A percentile compares a stretch with the other conserved stretches of the same genome.
These are phyloP conservation scores for Standfussiana lucernea DNA, from an alignment of 2,888 invertebrate species.

Conservation along the genomic window DNA sequence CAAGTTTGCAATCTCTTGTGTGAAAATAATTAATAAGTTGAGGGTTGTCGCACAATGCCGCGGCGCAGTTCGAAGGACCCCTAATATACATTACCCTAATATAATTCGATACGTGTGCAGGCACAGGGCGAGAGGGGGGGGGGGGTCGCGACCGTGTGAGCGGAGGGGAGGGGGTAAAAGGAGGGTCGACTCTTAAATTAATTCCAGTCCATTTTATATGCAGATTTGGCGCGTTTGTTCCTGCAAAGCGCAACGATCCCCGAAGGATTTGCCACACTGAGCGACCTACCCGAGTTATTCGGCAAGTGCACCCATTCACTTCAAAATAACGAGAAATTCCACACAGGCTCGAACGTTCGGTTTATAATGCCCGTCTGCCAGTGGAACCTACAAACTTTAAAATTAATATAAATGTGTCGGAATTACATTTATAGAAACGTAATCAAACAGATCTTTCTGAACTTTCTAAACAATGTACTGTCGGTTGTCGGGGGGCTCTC, in stretches of 20 bases:
- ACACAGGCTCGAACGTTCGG: neutral
- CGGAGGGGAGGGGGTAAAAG: neutral
- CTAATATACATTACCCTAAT: conserved; percentile 69
- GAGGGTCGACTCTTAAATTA: conserved; percentile 46
- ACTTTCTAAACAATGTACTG: conserved; percentile 52
- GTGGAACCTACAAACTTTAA: neutral
- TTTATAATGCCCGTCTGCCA: neutral
- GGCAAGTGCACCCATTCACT: conserved; percentile 16
- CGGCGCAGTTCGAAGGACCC: conserved; percentile 47
- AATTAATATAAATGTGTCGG: conserved; percentile 5
- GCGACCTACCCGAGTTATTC: neutral
- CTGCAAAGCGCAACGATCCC: conserved; percentile 53
- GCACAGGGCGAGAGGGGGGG: conserved; percentile 15
- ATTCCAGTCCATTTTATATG: conserved; percentile 64
- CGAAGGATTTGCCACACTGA: conserved; percentile 2
- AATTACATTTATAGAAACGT: conserved; percentile 14
- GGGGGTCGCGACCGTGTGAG: neutral
- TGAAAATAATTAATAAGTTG: conserved; percentile 71
- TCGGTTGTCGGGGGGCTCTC: neutral
- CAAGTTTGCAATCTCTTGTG: conserved; percentile 58
- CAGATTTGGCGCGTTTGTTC: conserved; percentile 61
- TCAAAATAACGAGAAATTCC: neutral
- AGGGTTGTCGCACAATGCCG: conserved; percentile 59
- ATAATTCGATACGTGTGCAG: conserved; percentile 61
- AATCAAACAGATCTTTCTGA: conserved; percentile 27